Base-by-base conservation (phyloP, 2,888 invertebrate species). In the Bimastos eiseni region DNA sequence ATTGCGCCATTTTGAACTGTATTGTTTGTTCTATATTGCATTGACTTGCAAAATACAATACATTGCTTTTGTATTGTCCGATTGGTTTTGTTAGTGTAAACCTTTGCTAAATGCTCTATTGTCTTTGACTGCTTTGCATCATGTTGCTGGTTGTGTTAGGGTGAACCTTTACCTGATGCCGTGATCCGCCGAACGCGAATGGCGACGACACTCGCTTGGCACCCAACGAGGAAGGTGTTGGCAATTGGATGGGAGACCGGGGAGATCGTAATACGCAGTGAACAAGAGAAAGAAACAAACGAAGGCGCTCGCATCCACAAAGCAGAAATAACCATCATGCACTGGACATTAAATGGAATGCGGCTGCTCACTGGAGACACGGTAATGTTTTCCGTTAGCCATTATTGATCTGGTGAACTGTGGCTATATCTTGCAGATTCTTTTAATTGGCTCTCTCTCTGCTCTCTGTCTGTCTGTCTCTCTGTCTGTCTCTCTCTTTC, bases 231-330 rank as follows among this genome's bases (percentile, higher is more conserved):
- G 94, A 96, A 97, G 91, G 96, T 98, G 91, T 95, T 99, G 90
- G 97, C 97, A 2, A 97, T 97, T 86, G 98, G 98, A 11, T 98
- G 98, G 98, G 98, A 98, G 95, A 98, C 97, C 94, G 98, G 98
- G 37, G 98, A 98, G 94, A 96, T 99, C 13, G 96, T 97, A 93
- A 96, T 98, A 84, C 98, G 98, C 97, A 96, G 97, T 93, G 97
- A 97, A 90, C 93, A 93, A 38, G 95, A 94, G 70, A 93, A 94
- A 89, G 95, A 95, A 49, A 93, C 95, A 91, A 93, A 93, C 92
- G 91, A 96, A 96, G 92, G 96, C 97, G 91, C 96, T 96, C 92
- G 96, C 30, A 91, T 96, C 21, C 96, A 96, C 93, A 95, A 95
- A 92, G 95, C 96, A 89, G 95, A 96, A 8, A 95, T 97, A 70